Evolutionary conservation across 2,113 vertebrate species (phyloP), one percentile per base, ranked within the genome.

Genomic region (Struthio camelus): DNA sequence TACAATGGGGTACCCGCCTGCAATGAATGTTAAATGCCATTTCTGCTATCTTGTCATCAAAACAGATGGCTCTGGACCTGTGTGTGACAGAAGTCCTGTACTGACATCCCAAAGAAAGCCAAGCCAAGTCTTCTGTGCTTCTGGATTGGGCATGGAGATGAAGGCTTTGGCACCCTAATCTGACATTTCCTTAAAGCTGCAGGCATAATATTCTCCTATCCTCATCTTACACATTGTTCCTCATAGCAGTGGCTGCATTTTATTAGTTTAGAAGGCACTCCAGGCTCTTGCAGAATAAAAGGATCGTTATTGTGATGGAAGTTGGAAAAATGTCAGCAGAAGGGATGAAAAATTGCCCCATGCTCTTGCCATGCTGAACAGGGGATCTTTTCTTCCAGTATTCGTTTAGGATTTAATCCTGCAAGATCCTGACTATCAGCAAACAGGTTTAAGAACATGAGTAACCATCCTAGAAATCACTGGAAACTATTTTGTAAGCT

Each of bases 381-480:
- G 93, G 93, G 94, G 87, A 89, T 85, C 93, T 93, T 96, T 95
- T 97, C 87, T 96, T 94, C 79, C 87, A 40, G 36, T 53, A 59
- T 25, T 82, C 67, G 75, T 94, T 89, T 73, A 87, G 89, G 79
- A 85, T 4, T 77, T 70, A 78, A 81, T 95, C 79, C 91, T 87
- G 75, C 85, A 80, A 93, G 79, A 71, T 67, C 70, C 65, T 80
- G 54, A 96, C 94, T 96, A 87, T 97, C 96, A 97, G 87, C 89
- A 85, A 82, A 62, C 7, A 85, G 87, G 50, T 80, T 85, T 82
- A 87, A 94, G 79, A 94, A 87, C 54, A 61, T 64, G 75, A 95
- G 89, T 66, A 89, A 58, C 70, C 89, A 32, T 10, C 75, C 96
- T 94, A 91, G 94, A 95, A 91, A 91, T 89, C 71, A 38, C 78